phyloP scores from a whole-genome alignment of 2,113 vertebrate species.

The Archocentrus centrarchus region DNA sequence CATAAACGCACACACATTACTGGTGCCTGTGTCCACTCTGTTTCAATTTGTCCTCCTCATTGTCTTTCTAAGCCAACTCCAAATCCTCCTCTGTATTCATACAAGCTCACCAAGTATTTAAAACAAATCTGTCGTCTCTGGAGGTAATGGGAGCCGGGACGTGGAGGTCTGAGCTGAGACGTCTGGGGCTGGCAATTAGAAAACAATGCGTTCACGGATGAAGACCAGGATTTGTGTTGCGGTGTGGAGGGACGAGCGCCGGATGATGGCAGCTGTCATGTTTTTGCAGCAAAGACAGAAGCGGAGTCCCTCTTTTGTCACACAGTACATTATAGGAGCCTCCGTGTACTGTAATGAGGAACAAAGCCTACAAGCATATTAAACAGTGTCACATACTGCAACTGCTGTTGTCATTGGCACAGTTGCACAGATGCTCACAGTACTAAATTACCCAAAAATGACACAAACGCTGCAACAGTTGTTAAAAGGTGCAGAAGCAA shows the following conservation, averaged over 20 bases:
- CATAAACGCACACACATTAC: not conserved
- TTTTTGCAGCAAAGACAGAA: constrained; percentile 61
- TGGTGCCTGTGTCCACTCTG: constrained; percentile 16
- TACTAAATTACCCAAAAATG: constrained; percentile 33
- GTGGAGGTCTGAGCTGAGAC: constrained; percentile 51
- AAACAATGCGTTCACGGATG: constrained; percentile 60
- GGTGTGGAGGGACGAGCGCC: constrained; percentile 27
- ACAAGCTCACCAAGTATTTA: constrained; percentile 50
- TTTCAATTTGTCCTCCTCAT: constrained; percentile 29
- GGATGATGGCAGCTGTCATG: constrained; percentile 71
- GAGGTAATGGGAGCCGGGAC: constrained; percentile 53
- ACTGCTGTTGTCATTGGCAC: constrained; percentile 41
- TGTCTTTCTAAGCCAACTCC: constrained; percentile 24
- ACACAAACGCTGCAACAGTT: constrained; percentile 24
- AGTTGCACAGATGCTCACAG: constrained; percentile 9
- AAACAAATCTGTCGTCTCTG: constrained; percentile 63
- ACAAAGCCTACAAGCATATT: constrained; percentile 68
- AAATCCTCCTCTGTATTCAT: constrained; percentile 48
- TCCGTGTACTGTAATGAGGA: constrained; percentile 71
- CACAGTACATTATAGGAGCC: constrained; percentile 59
- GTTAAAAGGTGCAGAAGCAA: not conserved
- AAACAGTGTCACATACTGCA: constrained; percentile 51
- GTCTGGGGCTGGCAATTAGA: constrained; percentile 67
- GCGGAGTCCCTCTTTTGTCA: constrained; percentile 60
- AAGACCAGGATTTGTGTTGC: constrained; percentile 45